A percentile compares a stretch with the other conserved stretches of the same genome.
These are phyloP conservation scores for Megastigmus dorsalis DNA, from an alignment of 2,888 invertebrate species.

Conservation along the genomic window DNA sequence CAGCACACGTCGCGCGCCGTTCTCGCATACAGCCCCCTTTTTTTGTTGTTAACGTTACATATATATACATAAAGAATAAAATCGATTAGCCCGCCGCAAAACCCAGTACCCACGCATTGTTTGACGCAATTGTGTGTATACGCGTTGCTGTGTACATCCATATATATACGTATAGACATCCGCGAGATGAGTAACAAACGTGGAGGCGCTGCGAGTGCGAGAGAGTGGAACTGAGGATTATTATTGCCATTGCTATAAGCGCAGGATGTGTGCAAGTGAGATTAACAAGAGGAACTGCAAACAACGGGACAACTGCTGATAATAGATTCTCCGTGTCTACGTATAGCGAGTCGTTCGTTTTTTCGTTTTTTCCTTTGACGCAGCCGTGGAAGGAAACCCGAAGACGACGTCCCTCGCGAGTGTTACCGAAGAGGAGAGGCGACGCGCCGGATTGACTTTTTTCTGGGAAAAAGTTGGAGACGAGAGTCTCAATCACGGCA, in stretches of 20 bases:
- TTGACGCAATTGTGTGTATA: neutral
- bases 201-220: neutral
- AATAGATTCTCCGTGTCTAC: too few species aligned
- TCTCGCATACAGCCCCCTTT: neutral
- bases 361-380: neutral
- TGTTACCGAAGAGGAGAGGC: neutral
- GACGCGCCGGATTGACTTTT: too few species aligned
- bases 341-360: too few species aligned
- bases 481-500: conserved; percentile 75
- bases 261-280: conserved; percentile 11
- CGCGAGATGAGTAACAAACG: neutral
- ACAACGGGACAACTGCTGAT: neutral
- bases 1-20: neutral
- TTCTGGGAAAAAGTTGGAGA: conserved; percentile 56
- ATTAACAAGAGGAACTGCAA: neutral
- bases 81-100: conserved; percentile 6
- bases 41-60: neutral
- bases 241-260: neutral
- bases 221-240: conserved; percentile 27
- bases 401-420: neutral
- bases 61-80: neutral
- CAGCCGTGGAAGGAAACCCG: neutral
- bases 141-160: neutral
- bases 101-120: neutral
- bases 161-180: too few species aligned